Percentiles rank a stretch among this genome's conserved stretches.
Conservation (phyloP, 2,113 vertebrate genomes). For the Phylloscopus trochilus region DNA sequence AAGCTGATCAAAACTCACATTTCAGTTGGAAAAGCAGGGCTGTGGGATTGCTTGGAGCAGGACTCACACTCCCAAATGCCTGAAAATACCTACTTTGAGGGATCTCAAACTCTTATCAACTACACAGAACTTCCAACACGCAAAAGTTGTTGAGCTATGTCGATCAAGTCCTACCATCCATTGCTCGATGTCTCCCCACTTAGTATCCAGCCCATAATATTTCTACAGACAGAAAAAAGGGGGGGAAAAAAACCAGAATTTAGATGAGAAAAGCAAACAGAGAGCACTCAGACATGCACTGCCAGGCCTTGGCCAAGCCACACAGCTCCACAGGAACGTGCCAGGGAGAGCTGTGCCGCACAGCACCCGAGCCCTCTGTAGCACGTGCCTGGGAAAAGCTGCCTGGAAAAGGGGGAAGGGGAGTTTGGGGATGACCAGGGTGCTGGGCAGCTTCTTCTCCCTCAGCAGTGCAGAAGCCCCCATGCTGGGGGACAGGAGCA, state of each 20-base stretch:
- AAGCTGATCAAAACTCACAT: neutral
- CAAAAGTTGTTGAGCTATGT: neutral
- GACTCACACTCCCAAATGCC: neutral
- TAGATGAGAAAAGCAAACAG: constrained; percentile 30
- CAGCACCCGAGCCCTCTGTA: accelerated
- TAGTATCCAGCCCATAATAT: constrained; percentile 91
- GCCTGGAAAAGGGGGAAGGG: neutral
- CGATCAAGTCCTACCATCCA: constrained; percentile 91
- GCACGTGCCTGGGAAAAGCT: neutral
- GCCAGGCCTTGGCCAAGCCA: neutral
- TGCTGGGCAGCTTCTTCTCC: neutral
- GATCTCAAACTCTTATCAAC: neutral
- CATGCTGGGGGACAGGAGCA: neutral
- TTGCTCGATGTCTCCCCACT: constrained; percentile 96
- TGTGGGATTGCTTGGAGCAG: neutral
- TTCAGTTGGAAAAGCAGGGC: neutral
- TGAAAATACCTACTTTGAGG: neutral
- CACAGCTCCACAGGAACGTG: neutral
- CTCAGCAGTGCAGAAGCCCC: neutral
- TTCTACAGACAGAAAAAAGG: constrained; percentile 80
- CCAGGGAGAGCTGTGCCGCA: accelerated
- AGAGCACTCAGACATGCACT: neutral
- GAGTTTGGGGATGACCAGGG: neutral
- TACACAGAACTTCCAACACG: neutral
- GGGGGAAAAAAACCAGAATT: constrained; percentile 46